These are phyloP conservation scores for Bubo bubo DNA, from an alignment of 2,113 vertebrate species.

Conservation along the genomic window DNA sequence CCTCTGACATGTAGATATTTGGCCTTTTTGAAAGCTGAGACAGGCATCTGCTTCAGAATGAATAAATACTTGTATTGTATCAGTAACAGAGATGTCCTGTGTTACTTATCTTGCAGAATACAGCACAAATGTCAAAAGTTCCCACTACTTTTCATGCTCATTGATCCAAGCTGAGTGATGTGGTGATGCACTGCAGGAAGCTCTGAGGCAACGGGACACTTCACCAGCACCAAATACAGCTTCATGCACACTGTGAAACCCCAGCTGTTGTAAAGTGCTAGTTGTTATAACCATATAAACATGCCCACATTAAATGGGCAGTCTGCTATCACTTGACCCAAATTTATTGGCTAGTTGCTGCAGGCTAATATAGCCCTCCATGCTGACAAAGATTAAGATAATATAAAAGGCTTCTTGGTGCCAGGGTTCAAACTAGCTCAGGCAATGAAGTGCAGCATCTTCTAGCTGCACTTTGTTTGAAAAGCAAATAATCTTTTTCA, in stretches of 20 bases:
- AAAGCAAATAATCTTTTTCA: not conserved
- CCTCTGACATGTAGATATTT: not conserved
- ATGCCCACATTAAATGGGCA: not conserved
- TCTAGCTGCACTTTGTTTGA: not conserved
- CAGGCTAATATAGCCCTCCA: not conserved
- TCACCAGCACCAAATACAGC: not conserved
- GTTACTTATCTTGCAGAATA: constrained; percentile 16
- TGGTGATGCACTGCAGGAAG: accelerated
- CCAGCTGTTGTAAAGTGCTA: not conserved
- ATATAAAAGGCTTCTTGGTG: not conserved
- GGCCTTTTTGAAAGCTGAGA: not conserved
- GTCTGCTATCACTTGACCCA: not conserved
- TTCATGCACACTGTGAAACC: not conserved
- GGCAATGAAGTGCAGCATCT: not conserved
- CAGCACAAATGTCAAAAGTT: constrained; percentile 9
- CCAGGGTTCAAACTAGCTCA: not conserved
- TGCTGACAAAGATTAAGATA: not conserved
- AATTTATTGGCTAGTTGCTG: not conserved
- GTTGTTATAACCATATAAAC: not conserved
- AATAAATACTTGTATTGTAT: constrained; percentile 25
- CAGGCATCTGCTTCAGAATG: constrained; percentile 16
- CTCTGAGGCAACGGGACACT: not conserved
- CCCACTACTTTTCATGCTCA: not conserved
- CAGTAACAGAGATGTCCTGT: constrained; percentile 44
- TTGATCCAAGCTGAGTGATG: not conserved